A percentile compares a stretch with the other conserved stretches of the same genome.
Evolutionary conservation across 1,140 invertebrate species (phyloP).

Genomic region (Aphidius gifuensis): DNA sequence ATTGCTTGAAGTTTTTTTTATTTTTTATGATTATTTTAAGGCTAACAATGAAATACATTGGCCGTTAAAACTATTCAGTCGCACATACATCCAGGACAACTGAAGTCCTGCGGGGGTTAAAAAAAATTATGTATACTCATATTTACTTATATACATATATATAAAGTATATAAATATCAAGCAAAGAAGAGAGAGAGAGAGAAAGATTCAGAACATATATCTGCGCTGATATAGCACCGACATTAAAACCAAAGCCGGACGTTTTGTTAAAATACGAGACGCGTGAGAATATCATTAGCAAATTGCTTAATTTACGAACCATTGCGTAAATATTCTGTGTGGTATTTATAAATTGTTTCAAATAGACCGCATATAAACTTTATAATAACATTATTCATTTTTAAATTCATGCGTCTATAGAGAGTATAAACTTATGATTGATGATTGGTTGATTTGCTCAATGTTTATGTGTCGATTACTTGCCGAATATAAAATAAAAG

Average conservation of each 20-base stretch:
- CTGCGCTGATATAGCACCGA: conserved; percentile 31
- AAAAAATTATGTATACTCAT: not conserved
- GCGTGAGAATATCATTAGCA: conserved; percentile 55
- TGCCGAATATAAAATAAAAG: no score
- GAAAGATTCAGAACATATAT: not conserved
- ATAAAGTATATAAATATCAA: not conserved
- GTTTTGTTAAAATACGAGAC: conserved; percentile 48
- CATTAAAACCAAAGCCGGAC: conserved; percentile 48
- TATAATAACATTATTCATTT: no score
- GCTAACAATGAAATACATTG: conserved; percentile 29
- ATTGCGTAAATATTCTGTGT: conserved; percentile 12
- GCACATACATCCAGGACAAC: conserved; percentile 13
- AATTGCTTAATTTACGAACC: conserved; percentile 54
- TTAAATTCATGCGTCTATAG: no score
- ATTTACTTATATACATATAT: not conserved
- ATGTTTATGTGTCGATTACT: no score
- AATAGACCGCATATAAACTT: no score
- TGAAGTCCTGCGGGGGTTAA: conserved; percentile 5
- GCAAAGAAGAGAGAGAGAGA: not conserved
- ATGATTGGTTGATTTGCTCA: no score
- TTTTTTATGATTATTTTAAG: conserved; percentile 20
- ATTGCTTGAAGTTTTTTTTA: no score
- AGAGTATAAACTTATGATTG: no score
- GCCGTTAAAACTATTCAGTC: conserved; percentile 22
- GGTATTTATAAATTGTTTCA: no score